A percentile compares a stretch with the other conserved stretches of the same genome.
Conservation (phyloP, 2,113 vertebrate genomes). For the Leptobrachium leishanense region DNA sequence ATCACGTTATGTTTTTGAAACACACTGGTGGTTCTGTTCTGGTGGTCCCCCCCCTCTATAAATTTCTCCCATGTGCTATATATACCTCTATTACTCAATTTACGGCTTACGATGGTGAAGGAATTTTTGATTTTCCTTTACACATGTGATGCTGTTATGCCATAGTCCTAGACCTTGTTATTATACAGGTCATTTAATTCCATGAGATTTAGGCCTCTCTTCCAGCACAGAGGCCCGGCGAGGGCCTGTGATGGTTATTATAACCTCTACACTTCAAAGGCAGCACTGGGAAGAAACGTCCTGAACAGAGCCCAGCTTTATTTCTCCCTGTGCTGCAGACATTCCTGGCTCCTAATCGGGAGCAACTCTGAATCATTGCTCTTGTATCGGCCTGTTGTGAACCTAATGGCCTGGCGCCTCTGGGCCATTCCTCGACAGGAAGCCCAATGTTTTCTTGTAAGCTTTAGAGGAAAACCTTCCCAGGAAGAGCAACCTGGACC, state of each 20-base stretch:
- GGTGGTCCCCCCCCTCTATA: no score
- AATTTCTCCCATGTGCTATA: no score
- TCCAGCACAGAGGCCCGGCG: conserved; percentile 57
- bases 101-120: no score
- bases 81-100: no score
- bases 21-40: no score
- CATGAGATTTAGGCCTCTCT: conserved; percentile 61
- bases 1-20: no score
- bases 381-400: conserved; percentile 75
- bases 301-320: conserved; percentile 79
- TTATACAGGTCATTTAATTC: conserved; percentile 22
- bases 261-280: conserved; percentile 84
- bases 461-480: conserved; percentile 78
- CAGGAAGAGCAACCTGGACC: conserved; percentile 77
- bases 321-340: conserved; percentile 72
- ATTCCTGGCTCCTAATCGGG: conserved; percentile 74
- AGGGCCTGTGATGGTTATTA: conserved; percentile 72
- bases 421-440: conserved; percentile 78
- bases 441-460: conserved; percentile 81
- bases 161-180: not conserved
- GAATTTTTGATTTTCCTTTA: not conserved
- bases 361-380: conserved; percentile 76
- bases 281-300: conserved; percentile 57
- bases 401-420: conserved; percentile 70
- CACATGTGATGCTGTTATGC: conserved; percentile 6